Evolutionary conservation across 2,797 vertebrate species (phyloP), one percentile per base, ranked within the genome.

Genomic region (Eulemur albifrons): DNA sequence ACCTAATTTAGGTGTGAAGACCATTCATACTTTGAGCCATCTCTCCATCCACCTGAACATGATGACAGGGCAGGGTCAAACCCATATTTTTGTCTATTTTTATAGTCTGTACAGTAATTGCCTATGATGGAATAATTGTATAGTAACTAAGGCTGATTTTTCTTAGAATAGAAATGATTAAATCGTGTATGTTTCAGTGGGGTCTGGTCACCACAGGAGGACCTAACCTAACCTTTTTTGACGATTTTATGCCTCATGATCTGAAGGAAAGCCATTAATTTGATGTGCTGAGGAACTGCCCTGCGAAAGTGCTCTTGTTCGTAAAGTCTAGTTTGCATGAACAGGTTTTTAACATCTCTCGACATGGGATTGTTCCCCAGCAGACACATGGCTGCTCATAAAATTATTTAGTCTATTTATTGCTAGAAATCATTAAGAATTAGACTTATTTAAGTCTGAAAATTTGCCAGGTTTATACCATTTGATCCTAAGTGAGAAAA

Each of bases 201-300:
- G 30, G 65, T 89, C 77, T 81, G 27, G n/a, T 72, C 32, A 91
- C 70, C 82, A 84, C 65, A 59, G 43, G n/a, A 93, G 17, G 23
- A 85, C 63, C 35, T 95, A n/a, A 40, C 17, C 23, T 89, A 95
- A 91, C 50, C 45, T 88, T 73, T 84, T 97, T 1, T 43, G 61
- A 77, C 30, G 59, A 59, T 76, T 87, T 96, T 82, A 84, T 73
- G 80, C 20, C 18, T 81, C 59, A 83, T 95, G 17, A 8, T 83
- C 35, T 67, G 45, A 91, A 90, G 32, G 43, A 89, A 96, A 95
- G 61, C 88, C 67, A 97, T 96, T 93, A 90, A 93, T 95, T 40
- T 89, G 67, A 92, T 81, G 52, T 85, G 59, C 48, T 70, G 54
- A 95, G 90, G 90, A 91, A 72, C 7, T 77, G 14, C 76, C 80